These are phyloP conservation scores for Tyrophagus putrescentiae DNA, from an alignment of 1,140 invertebrate species.

Conservation along the genomic window DNA sequence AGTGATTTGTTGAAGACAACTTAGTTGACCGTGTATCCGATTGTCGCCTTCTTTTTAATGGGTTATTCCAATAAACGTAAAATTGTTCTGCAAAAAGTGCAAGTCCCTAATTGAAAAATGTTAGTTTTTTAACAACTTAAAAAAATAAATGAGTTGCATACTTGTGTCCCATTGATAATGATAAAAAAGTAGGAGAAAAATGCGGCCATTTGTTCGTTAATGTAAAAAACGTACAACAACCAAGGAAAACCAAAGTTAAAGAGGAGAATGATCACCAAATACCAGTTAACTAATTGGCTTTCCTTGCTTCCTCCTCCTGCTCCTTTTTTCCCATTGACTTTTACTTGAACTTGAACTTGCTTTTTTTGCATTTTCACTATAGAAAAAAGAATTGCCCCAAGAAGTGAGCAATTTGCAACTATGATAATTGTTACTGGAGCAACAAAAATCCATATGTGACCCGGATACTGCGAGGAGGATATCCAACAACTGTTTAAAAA, in stretches of 20 bases:
- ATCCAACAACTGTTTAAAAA: background rate
- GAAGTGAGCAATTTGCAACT: background rate
- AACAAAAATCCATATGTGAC: constrained; percentile 16
- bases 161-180: constrained; percentile 1
- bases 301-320: background rate
- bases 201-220: background rate
- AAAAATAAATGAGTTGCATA: background rate
- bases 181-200: constrained; percentile 3
- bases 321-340: too few species aligned
- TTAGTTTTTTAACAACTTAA: background rate
- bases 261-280: background rate
- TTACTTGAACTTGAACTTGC: too few species aligned
- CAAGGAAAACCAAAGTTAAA: background rate
- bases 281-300: background rate
- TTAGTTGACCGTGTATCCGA: too few species aligned
- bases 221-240: background rate
- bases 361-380: constrained; percentile 14
- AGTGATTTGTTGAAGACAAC: too few species aligned
- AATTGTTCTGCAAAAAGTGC: background rate
- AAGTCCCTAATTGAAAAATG: background rate
- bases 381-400: background rate
- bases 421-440: background rate
- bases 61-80: too few species aligned
- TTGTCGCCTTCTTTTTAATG: too few species aligned
- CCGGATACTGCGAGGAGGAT: background rate